These are phyloP conservation scores for Triops longicaudatus DNA, from an alignment of 1,140 invertebrate genomes.

Conservation along the genomic window DNA sequence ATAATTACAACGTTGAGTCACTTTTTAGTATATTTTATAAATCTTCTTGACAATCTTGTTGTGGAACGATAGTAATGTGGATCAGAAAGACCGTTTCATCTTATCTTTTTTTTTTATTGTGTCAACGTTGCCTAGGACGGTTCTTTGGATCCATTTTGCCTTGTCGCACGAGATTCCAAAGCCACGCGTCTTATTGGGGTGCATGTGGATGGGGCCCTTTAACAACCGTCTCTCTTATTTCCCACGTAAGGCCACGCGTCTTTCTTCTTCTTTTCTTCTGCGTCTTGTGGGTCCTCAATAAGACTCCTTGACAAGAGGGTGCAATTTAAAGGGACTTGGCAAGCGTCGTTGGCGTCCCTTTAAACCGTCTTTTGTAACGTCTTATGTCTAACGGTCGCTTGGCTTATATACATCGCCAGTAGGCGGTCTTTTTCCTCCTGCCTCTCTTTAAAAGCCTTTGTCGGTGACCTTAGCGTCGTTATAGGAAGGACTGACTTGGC, in stretches of 20 bases:
- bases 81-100: too few relatives aligned
- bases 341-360: slow-evolving; percentile 2
- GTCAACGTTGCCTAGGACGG: neutral
- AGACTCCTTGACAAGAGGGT: slow-evolving; percentile 1
- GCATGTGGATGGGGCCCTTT: neutral
- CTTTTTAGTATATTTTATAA: too few relatives aligned
- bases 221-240: neutral
- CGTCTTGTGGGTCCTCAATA: neutral
- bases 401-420: neutral
- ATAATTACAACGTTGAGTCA: too few relatives aligned
- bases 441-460: neutral
- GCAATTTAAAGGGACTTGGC: slow-evolving; percentile 1
- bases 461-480: neutral
- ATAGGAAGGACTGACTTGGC: neutral
- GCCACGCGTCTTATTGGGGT: slow-evolving; percentile 2
- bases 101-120: too few relatives aligned
- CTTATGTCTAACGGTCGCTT: neutral
- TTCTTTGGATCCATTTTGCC: neutral
- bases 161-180: neutral
- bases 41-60: too few relatives aligned
- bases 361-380: slow-evolving; percentile 7
- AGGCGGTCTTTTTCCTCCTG: neutral
- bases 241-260: neutral
- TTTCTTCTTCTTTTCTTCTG: neutral
- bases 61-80: too few relatives aligned